Evolutionary conservation across 2,888 invertebrate species (phyloP).

Genomic region (Eulithis prunata): DNA sequence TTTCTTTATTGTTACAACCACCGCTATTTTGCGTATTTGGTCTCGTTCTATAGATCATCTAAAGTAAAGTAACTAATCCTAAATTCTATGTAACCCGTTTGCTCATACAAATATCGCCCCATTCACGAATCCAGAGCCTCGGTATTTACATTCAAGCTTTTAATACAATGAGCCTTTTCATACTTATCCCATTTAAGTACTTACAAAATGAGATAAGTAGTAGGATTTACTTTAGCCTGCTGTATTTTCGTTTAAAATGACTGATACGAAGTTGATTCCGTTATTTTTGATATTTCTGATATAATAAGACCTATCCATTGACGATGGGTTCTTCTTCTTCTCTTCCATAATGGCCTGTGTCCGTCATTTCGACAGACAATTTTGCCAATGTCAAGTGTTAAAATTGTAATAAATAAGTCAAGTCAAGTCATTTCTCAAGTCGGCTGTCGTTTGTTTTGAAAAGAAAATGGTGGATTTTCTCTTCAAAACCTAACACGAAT

Average conservation of each 20-base stretch:
- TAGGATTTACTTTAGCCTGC: constrained; percentile 29
- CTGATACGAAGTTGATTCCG: neutral
- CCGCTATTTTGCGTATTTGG: neutral
- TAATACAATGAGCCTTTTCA: constrained; percentile 25
- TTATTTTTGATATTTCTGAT: no score
- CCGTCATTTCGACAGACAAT: no score
- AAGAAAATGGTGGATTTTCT: no score
- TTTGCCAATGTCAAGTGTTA: no score
- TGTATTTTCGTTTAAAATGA: neutral
- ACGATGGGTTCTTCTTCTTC: no score
- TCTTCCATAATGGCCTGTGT: no score
- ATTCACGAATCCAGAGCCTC: constrained; percentile 7
- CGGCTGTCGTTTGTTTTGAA: no score
- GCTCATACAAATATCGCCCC: constrained; percentile 13
- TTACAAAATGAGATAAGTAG: constrained; percentile 35
- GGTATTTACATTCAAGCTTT: constrained; percentile 26
- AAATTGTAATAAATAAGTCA: no score
- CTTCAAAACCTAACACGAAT: no score
- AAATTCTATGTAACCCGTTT: constrained; percentile 6
- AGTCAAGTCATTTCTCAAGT: no score
- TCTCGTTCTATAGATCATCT: neutral
- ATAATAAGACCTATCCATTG: no score
- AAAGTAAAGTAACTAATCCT: neutral
- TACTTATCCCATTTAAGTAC: constrained; percentile 30
- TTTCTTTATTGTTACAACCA: no score